Percentiles rank a stretch among this genome's conserved stretches.
These are phyloP conservation scores for Nemapogon koenigi DNA, from an alignment of 2,888 invertebrate species.

Conservation along the genomic window DNA sequence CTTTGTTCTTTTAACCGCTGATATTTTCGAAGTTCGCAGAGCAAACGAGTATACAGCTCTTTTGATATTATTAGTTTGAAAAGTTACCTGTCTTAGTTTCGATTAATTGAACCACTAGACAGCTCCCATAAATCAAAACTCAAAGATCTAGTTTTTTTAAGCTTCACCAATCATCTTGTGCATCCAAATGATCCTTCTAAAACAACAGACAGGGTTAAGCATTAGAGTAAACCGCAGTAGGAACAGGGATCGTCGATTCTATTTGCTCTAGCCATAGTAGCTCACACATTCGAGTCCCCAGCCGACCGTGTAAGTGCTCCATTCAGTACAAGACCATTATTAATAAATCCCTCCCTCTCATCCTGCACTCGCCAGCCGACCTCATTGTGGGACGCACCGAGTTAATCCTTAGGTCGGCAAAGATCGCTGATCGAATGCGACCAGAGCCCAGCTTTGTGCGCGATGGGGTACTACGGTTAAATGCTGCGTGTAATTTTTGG, in stretches of 20 bases:
- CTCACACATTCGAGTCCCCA: slow-evolving; percentile 57
- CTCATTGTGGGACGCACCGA: slow-evolving; percentile 18
- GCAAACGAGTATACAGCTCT: too few species aligned
- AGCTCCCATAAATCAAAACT: too few species aligned
- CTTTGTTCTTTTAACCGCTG: too few species aligned
- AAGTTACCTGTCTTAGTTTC: too few species aligned
- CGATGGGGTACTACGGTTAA: slow-evolving; percentile 55
- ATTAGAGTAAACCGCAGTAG: too few species aligned
- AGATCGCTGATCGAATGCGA: slow-evolving; percentile 52
- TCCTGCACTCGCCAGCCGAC: slow-evolving; percentile 37
- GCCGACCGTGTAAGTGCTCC: slow-evolving; percentile 59
- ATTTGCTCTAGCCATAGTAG: slow-evolving; percentile 59
- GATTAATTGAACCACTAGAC: too few species aligned
- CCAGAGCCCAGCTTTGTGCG: slow-evolving; percentile 50
- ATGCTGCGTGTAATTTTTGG: slow-evolving; percentile 60
- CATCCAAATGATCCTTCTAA: too few species aligned
- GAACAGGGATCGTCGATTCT: slow-evolving; percentile 34
- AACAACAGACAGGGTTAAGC: too few species aligned
- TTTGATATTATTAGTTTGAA: too few species aligned
- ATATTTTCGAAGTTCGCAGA: too few species aligned
- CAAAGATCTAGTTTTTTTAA: too few species aligned
- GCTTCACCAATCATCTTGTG: too few species aligned
- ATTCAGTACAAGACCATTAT: slow-evolving; percentile 57
- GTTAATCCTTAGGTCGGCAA: slow-evolving; percentile 53
- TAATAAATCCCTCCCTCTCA: slow-evolving; percentile 53